Evolutionary conservation across 2,888 invertebrate genomes (phyloP).

Genomic region (Ophion slaviceki): DNA sequence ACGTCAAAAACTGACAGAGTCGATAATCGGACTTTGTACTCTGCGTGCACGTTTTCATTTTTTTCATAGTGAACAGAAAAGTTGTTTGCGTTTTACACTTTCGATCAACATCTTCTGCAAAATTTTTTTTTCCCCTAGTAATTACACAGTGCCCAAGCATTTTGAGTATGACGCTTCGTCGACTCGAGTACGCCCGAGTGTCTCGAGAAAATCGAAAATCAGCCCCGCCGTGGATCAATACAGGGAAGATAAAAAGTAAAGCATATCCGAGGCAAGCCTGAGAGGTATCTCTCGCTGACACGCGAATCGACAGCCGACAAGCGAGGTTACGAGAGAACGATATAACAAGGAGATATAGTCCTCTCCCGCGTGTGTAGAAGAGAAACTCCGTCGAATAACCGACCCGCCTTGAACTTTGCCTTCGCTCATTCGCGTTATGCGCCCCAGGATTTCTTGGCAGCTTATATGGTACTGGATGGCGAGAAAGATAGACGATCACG

Average conservation of each 20-base stretch:
- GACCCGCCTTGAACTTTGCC: conserved; percentile 79
- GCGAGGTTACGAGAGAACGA: conserved; percentile 68
- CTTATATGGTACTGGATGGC: conserved; percentile 38
- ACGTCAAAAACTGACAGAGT: too few relatives aligned
- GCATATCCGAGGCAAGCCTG: conserved; percentile 24
- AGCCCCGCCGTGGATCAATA: neutral
- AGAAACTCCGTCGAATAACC: conserved; percentile 66
- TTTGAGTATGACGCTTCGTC: neutral
- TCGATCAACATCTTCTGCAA: neutral
- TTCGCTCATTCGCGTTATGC: conserved; percentile 66
- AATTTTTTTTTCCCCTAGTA: neutral
- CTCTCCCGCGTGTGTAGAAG: conserved; percentile 38
- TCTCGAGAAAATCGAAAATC: conserved; percentile 34
- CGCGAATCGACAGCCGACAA: conserved; percentile 73
- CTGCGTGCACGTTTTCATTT: neutral
- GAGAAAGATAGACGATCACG: conserved; percentile 71
- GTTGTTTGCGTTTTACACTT: neutral
- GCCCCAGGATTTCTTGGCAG: conserved; percentile 52
- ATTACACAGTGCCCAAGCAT: neutral
- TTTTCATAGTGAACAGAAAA: neutral
- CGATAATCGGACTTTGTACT: neutral
- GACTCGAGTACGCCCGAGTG: neutral
- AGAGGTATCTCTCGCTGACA: conserved; percentile 70
- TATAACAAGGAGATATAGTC: conserved; percentile 64
- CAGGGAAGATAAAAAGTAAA: conserved; percentile 14